Conservation (phyloP, 2,113 vertebrate genomes). For the Mesocricetus auratus region DNA sequence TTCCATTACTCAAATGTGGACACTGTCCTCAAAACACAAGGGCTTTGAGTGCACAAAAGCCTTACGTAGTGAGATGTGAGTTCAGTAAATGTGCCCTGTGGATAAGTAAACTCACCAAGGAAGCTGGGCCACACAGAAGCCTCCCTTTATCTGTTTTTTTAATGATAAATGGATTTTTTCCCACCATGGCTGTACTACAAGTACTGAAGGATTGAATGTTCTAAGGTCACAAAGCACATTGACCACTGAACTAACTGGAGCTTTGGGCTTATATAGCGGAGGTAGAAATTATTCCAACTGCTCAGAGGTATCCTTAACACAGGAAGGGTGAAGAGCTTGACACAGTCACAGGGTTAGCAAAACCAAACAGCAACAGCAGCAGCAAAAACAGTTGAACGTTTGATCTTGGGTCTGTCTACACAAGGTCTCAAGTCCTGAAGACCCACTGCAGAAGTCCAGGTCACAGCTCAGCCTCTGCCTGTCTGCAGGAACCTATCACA, state of each 20-base stretch:
- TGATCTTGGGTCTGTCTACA: not conserved
- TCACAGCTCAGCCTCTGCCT: not conserved
- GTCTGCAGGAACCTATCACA: fast-evolving
- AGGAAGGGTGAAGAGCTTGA: not conserved
- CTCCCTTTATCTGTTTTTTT: no score
- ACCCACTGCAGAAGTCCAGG: fast-evolving
- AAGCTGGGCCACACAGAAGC: not conserved
- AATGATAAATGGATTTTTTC: not conserved
- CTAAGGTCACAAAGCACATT: not conserved
- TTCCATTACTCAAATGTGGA: not conserved
- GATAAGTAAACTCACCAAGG: not conserved
- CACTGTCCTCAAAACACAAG: not conserved
- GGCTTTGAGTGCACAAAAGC: fast-evolving
- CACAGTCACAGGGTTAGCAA: not conserved
- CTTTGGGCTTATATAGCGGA: not conserved
- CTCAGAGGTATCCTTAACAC: not conserved
- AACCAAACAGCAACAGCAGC: not conserved
- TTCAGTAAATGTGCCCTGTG: not conserved
- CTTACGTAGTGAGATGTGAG: not conserved
- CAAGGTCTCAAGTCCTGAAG: not conserved
- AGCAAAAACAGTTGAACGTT: not conserved
- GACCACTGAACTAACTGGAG: not conserved
- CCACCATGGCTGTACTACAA: not conserved
- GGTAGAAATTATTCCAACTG: not conserved
- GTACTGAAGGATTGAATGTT: no score